phyloP scores from a whole-genome alignment of 2,113 vertebrate genomes.

The Pachypanchax playfairii region DNA sequence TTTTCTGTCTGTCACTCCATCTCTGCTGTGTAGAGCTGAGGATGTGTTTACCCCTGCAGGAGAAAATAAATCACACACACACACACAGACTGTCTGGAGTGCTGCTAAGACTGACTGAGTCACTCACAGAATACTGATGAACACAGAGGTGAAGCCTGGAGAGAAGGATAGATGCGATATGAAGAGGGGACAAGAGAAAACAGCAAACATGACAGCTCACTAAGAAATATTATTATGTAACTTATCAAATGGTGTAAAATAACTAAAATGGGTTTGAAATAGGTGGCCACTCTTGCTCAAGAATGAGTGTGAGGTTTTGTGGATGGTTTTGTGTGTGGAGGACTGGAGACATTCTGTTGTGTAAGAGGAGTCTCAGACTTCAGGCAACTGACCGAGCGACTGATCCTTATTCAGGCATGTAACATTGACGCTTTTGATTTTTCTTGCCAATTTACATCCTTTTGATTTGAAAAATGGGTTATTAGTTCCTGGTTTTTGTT shows the following conservation, averaged over 20 bases:
- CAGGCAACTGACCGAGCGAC: too few species aligned
- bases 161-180: conserved; percentile 27
- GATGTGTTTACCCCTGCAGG: conserved; percentile 43
- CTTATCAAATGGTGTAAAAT: conserved; percentile 10
- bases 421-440: too few species aligned
- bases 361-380: too few species aligned
- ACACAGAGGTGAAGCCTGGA: conserved; percentile 40
- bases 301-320: too few species aligned
- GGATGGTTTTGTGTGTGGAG: too few species aligned
- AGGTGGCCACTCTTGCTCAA: too few species aligned
- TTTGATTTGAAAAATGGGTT: too few species aligned
- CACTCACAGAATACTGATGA: conserved; percentile 65
- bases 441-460: too few species aligned
- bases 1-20: conserved; percentile 39
- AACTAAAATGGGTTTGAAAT: too few species aligned
- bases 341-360: too few species aligned
- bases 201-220: conserved; percentile 17
- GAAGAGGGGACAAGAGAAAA: neutral
- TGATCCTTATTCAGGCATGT: too few species aligned
- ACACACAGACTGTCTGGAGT: conserved; percentile 25
- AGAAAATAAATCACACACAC: conserved; percentile 60
- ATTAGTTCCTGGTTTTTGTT: too few species aligned
- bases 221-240: conserved; percentile 9
- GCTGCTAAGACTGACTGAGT: conserved; percentile 51
- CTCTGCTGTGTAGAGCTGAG: conserved; percentile 24